Base-by-base conservation (phyloP, 2,888 invertebrate genomes). In the Mythimna pallens region DNA sequence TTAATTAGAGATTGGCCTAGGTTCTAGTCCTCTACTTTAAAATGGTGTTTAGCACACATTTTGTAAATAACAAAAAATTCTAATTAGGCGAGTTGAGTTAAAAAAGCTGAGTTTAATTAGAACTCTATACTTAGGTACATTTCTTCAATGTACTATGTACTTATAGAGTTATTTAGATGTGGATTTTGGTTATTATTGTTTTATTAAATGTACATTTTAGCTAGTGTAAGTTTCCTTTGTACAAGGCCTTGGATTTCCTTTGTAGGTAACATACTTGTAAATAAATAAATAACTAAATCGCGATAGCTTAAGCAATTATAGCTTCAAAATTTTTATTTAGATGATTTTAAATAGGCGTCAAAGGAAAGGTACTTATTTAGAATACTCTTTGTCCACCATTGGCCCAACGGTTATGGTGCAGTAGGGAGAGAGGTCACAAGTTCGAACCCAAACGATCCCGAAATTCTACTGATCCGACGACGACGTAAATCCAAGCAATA, bases 381-480 rank as follows among this genome's bases (percentile, higher is more conserved):
- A 22, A 40, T n/a, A 36, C 12, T 22, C 22, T 0, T 43, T 40
- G 14, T 40, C 22, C 0, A 22, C 36, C 22, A 30, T 12, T 58
- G n/a, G 12, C 17, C 17, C n/a, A 47, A 25, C 25, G 20, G 34
- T 54, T 43, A 54, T 30, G 17, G 34, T 47, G 17, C n/a, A 36
- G 25, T 36, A 22, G 12, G 47, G 20, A 4, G 17, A 36, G 25
- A 61, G 22, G 54, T 69, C 22, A 14, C 47, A 61, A 30, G 54
- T 70, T 74, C 47, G 78, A 74, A 70, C 12, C 78, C 43, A 14
- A 43, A 3, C 3, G 43, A 43, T 43, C 14, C 43, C 43, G 14
- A 43, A 43, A 5, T 43, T 43, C 43, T 43, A 43, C 14, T 14
- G 14, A 14, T 43, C 14, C 43, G n/a, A n/a, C n/a, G n/a, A n/a